Percentiles rank a stretch among this genome's conserved stretches.
phyloP scores from a whole-genome alignment of 2,113 vertebrate species.

The Grantiella picta region DNA sequence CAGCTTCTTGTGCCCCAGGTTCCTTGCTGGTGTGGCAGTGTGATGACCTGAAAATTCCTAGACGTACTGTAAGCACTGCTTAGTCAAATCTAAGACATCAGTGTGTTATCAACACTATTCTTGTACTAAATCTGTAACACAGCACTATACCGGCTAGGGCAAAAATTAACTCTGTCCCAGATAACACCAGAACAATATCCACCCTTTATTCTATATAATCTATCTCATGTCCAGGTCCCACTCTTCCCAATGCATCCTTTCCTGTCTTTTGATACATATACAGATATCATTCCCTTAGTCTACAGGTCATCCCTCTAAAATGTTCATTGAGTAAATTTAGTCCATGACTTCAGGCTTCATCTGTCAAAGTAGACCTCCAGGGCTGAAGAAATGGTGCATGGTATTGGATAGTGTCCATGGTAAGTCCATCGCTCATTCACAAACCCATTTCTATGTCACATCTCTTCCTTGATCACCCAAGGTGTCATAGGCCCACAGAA shows the following conservation, averaged over 20 bases:
- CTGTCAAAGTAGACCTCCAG: background rate
- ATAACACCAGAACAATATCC: too few relatives aligned
- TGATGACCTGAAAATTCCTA: background rate
- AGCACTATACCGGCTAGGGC: background rate
- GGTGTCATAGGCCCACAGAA: accelerated
- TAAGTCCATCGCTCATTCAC: background rate
- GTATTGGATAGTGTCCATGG: too few relatives aligned
- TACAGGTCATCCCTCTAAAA: background rate
- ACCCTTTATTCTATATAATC: background rate
- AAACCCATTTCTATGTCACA: background rate
- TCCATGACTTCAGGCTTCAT: background rate
- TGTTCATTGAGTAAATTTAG: background rate
- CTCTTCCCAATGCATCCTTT: background rate
- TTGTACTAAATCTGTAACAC: background rate
- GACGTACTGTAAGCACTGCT: background rate
- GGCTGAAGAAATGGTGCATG: background rate
- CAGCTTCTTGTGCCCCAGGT: background rate
- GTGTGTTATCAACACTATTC: background rate
- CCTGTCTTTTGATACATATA: background rate
- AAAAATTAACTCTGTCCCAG: background rate
- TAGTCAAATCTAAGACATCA: background rate
- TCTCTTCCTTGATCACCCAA: accelerated
- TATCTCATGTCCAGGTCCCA: background rate
- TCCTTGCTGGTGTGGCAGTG: background rate
- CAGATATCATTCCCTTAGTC: background rate